A percentile compares a stretch with the other conserved stretches of the same genome.
phyloP scores from a whole-genome alignment of 1,140 invertebrate genomes.

The Atta cephalotes region DNA sequence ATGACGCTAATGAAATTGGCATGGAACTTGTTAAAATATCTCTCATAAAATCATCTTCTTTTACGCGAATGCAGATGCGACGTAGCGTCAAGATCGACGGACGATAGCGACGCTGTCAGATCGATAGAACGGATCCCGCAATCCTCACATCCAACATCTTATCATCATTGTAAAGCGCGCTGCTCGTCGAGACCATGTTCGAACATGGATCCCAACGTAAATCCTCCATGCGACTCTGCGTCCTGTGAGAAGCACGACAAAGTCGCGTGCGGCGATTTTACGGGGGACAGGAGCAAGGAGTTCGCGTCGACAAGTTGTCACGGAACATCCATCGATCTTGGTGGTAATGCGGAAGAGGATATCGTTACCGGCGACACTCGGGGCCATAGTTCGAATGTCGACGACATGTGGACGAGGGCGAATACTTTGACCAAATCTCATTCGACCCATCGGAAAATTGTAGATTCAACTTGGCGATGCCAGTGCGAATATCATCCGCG shows the following conservation, averaged over 20 bases:
- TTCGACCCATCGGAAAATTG: slow-evolving; percentile 19
- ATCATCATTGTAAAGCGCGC: background rate
- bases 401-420: slow-evolving; percentile 37
- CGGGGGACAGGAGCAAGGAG: slow-evolving; percentile 50
- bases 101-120: slow-evolving; percentile 14
- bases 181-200: background rate
- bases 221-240: slow-evolving; percentile 47
- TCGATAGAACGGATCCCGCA: slow-evolving; percentile 29
- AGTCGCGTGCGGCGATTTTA: slow-evolving; percentile 37
- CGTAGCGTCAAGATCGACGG: background rate
- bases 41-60: background rate
- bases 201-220: slow-evolving; percentile 51
- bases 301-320: slow-evolving; percentile 20
- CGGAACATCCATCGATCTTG: slow-evolving; percentile 37
- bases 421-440: background rate
- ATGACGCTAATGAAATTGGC: background rate
- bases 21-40: background rate
- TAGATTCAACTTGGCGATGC: slow-evolving; percentile 10
- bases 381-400: background rate
- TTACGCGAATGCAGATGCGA: slow-evolving; percentile 26
- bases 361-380: background rate
- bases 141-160: background rate
- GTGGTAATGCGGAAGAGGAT: slow-evolving; percentile 3
- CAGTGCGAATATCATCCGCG: slow-evolving; percentile 18
- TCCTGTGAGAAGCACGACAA: slow-evolving; percentile 29